Percentiles rank a stretch among this genome's conserved stretches.
phyloP scores from a whole-genome alignment of 2,113 vertebrate genomes.

The Isichthys henryi region DNA sequence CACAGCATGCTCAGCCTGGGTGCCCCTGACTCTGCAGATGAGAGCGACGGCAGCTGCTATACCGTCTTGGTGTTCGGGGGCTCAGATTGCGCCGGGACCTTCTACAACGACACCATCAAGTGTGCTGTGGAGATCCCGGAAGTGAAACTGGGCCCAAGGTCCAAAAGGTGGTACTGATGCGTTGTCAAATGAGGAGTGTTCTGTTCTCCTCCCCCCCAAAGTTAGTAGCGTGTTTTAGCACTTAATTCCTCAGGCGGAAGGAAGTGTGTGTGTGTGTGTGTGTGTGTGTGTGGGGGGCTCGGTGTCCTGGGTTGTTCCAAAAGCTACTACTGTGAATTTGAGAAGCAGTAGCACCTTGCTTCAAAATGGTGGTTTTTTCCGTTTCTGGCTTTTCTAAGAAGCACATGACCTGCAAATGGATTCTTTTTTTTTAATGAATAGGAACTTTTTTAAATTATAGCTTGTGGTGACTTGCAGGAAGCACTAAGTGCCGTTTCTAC shows the following conservation, averaged over 20 bases:
- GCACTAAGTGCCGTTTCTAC: background rate
- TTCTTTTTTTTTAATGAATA: background rate
- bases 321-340: background rate
- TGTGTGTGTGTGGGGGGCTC: no score
- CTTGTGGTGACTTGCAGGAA: background rate
- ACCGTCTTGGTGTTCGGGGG: constrained; percentile 72
- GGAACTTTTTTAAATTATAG: background rate
- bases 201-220: background rate
- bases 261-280: no score
- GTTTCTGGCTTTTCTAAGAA: background rate
- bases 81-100: constrained; percentile 65
- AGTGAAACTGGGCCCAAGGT: constrained; percentile 22
- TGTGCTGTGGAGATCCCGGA: constrained; percentile 45
- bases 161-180: background rate
- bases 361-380: background rate
- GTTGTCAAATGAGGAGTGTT: background rate
- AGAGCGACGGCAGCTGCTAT: constrained; percentile 38
- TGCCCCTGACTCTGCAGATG: constrained; percentile 36
- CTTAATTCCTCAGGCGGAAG: background rate
- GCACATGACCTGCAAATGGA: background rate
- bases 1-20: constrained; percentile 66
- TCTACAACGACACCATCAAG: constrained; percentile 67
- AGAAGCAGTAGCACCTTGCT: background rate
- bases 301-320: background rate
- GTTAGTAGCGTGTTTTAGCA: background rate